A percentile compares a stretch with the other conserved stretches of the same genome.
Evolutionary conservation across 2,888 invertebrate genomes (phyloP).

Genomic region (Brachyopa scutellaris): DNA sequence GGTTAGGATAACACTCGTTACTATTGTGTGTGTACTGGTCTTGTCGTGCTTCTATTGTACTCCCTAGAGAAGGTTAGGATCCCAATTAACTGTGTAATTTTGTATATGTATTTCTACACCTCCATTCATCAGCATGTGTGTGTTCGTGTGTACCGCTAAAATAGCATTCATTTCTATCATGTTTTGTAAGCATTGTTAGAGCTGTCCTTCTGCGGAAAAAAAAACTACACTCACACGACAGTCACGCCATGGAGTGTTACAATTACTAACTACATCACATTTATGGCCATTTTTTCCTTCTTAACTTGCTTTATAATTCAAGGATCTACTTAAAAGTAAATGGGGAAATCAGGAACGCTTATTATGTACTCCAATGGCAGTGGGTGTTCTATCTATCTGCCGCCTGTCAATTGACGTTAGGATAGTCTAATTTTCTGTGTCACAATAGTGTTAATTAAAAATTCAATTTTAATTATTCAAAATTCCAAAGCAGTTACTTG

Average conservation of each 20-base stretch:
- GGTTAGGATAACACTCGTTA: conserved; percentile 58
- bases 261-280: too few relatives aligned
- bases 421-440: conserved; percentile 59
- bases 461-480: conserved; percentile 71
- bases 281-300: neutral
- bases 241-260: conserved; percentile 12
- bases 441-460: conserved; percentile 68
- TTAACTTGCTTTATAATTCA: conserved; percentile 27
- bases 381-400: conserved; percentile 26
- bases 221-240: too few relatives aligned
- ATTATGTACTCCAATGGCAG: conserved; percentile 19
- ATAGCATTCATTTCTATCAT: conserved; percentile 65
- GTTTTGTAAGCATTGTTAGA: conserved; percentile 50
- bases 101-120: conserved; percentile 54
- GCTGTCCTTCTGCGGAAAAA: too few relatives aligned
- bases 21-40: conserved; percentile 45
- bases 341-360: conserved; percentile 50
- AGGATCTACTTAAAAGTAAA: conserved; percentile 33
- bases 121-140: conserved; percentile 3
- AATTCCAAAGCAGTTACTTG: conserved; percentile 65
- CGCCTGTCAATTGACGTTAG: conserved; percentile 49
- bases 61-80: conserved; percentile 35
- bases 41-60: conserved; percentile 49
- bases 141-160: conserved; percentile 43
- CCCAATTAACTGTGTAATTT: conserved; percentile 67